phyloP scores from a whole-genome alignment of 2,888 invertebrate genomes.

The Leptopilina myrica region DNA sequence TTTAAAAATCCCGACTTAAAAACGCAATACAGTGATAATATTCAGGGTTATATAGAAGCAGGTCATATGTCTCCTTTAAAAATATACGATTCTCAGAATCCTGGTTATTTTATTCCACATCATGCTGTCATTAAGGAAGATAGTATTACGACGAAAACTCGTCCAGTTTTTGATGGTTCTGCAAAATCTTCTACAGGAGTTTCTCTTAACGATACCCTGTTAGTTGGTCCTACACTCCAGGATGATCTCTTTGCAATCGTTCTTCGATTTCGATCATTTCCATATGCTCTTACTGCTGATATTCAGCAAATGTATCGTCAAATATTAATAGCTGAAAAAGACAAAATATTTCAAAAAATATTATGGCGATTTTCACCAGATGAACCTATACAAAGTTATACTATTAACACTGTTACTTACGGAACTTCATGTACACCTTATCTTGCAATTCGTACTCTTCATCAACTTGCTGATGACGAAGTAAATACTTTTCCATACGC shows the following conservation, averaged over 20 bases:
- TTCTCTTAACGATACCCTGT: constrained; percentile 56
- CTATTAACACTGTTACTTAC: background rate
- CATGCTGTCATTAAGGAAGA: constrained; percentile 55
- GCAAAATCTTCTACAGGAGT: constrained; percentile 50
- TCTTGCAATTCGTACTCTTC: constrained; percentile 54
- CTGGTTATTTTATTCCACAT: constrained; percentile 58
- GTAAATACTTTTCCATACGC: constrained; percentile 45
- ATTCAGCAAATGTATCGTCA: constrained; percentile 61
- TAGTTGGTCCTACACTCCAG: constrained; percentile 55
- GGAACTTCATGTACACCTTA: constrained; percentile 54
- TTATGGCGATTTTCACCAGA: background rate
- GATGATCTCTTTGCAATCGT: constrained; percentile 51
- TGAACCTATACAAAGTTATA: background rate
- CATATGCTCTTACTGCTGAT: constrained; percentile 57
- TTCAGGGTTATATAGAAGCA: background rate
- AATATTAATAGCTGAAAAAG: background rate
- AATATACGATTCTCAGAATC: no score
- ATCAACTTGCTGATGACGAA: constrained; percentile 51
- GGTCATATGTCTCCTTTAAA: background rate
- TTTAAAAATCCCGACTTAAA: no score
- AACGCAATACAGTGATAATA: no score
- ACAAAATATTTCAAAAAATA: background rate
- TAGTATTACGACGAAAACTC: constrained; percentile 57
- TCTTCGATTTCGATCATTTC: constrained; percentile 50
- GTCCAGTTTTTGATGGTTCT: constrained; percentile 63